Evolutionary conservation across 2,797 vertebrate genomes (phyloP), one percentile per base, ranked within the genome.

Genomic region (Schizopygopsis pylzovi): DNA sequence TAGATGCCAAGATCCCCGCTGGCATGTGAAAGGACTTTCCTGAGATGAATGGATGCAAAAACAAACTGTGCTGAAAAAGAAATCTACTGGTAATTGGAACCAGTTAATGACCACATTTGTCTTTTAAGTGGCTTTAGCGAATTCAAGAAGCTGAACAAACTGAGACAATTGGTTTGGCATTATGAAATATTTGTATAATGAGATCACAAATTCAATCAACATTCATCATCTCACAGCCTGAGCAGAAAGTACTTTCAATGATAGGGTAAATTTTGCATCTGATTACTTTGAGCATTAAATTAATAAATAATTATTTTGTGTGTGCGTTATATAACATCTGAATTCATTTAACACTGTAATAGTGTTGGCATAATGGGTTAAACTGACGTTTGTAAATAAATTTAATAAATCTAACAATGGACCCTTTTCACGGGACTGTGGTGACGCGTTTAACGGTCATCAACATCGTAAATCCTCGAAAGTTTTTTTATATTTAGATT

Each of bases 61-160:
- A 43, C 54, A 63, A 61, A 67, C 73, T 81, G 79, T 81, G 28
- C 79, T 22, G 45, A 52, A 68, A 68, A 37, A 67, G 7, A 70
- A 45, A 84, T 33, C 13, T 25, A 33, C 33, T 33, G n/a, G n/a
- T n/a, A n/a, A n/a, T n/a, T n/a, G n/a, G 65, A 79, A 33, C 9
- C 18, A 28, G 54, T 39, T 63, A 80, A 85, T 49, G 65, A 78
- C 65, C 47, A 70, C 63, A 77, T 77, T 70, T 71, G 65, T 41
- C 80, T 70, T 72, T 83, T 25, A 76, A 83, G 81, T 75, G 83
- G 47, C 75, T 43, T 59, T 56, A 43, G 28, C 2, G 11, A 84
- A 84, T 78, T 78, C 45, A 84, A 41, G 39, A 68, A 68, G 73
- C 39, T 25, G 18, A 16, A 72, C 39, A 47, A 59, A 71, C 49